Base-by-base conservation (phyloP, 2,113 vertebrate species). In the Serinus canaria region DNA sequence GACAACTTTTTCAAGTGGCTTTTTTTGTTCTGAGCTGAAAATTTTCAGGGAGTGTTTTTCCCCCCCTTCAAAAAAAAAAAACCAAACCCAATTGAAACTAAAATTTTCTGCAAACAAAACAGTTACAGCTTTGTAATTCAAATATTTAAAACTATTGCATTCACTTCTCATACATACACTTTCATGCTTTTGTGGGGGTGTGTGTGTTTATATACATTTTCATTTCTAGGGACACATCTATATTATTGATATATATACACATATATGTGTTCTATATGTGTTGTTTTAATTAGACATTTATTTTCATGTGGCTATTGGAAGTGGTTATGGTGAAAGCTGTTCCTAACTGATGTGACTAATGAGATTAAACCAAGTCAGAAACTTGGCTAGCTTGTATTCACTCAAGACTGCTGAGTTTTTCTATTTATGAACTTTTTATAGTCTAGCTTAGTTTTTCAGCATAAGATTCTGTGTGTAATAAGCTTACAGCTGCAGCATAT, bases 21-120 rank as follows among this genome's bases (percentile, higher is more conserved):
- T 7, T 30, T 68, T 73, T 47, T 64, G 13, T 33, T 72, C 21
- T 27, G 55, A 62, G 4, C 20, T 18, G 67, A 47, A 83, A 2
- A 0, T 28, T 21, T 27, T 74, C 13, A 56, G 5, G 10, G 5
- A 68, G 3, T 4, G 9, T 20, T 13, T 4, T 2, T 9, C 3
- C 3, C 12, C 6, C 13, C 5, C 24, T 6, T 5, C 9, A 21
- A 52, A 50, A 28, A 73, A 12, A 2, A n/a, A n/a, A n/a, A n/a
- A n/a, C n/a, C n/a, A n/a, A 33, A 2, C 4, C 15, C 46, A 41
- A 19, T 2, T 52, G 46, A 77, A 60, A 60, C 15, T 2, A 44
- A 41, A 52, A 4, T 19, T 60, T 80, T 68, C 20, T 76, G 35
- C 49, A 41, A 43, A 23, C 1, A 1, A 23, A 55, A 28, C 17